These are phyloP conservation scores for Mythimna vitellina DNA, from an alignment of 2,888 invertebrate genomes.

Conservation along the genomic window DNA sequence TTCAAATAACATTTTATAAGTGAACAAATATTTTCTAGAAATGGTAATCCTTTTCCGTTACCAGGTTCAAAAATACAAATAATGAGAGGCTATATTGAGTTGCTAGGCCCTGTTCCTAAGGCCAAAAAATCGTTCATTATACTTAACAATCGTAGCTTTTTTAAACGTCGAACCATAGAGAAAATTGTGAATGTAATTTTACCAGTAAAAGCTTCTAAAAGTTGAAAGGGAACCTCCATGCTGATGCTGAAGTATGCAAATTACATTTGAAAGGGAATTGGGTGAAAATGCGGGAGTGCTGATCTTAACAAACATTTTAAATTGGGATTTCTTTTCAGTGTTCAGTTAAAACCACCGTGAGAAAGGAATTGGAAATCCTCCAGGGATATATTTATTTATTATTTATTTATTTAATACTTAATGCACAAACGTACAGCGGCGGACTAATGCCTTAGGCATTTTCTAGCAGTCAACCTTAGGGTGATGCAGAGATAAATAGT, in stretches of 20 bases:
- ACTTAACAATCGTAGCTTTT: background rate
- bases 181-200: slow-evolving; percentile 23
- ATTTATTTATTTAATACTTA: no score
- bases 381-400: no score
- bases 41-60: background rate
- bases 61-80: background rate
- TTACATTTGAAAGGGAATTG: slow-evolving; percentile 6
- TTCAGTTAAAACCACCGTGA: background rate
- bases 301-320: background rate
- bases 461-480: no score
- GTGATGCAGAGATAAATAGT: no score
- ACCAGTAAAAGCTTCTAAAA: slow-evolving; percentile 8
- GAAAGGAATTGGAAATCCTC: background rate
- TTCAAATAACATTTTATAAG: background rate
- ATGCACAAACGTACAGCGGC: no score
- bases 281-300: background rate
- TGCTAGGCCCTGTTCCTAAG: background rate
- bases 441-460: no score
- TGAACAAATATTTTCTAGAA: background rate
- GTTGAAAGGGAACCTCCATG: slow-evolving; percentile 19
- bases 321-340: background rate
- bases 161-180: slow-evolving; percentile 1
- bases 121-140: background rate
- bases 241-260: slow-evolving; percentile 21
- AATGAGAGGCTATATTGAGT: background rate